These are phyloP conservation scores for Mythimna vitellina DNA, from an alignment of 2,888 invertebrate species.

Conservation along the genomic window DNA sequence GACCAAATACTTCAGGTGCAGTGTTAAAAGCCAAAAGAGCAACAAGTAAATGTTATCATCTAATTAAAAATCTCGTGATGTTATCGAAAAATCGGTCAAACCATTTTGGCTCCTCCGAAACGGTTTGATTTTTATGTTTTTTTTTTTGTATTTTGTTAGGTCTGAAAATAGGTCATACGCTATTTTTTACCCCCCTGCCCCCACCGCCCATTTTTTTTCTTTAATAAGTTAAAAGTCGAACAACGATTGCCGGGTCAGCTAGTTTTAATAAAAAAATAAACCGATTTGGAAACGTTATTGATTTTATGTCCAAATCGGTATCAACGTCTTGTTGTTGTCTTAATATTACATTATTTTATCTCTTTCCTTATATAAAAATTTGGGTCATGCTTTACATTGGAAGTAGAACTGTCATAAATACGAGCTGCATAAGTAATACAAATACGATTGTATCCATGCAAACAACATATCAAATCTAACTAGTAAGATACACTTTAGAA, in stretches of 20 bases:
- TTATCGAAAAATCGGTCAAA: too few species aligned
- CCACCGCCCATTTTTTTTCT: too few species aligned
- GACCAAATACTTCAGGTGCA: slow-evolving; percentile 10
- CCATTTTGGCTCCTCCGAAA: too few species aligned
- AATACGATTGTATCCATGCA: slow-evolving; percentile 39
- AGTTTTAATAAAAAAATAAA: slow-evolving; percentile 10
- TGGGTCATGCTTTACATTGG: slow-evolving; percentile 38
- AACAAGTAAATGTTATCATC: slow-evolving; percentile 19
- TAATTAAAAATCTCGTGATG: too few species aligned
- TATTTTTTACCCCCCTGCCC: too few species aligned
- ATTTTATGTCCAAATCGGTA: slow-evolving; percentile 31
- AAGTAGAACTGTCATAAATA: slow-evolving; percentile 39
- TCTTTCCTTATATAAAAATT: slow-evolving; percentile 40
- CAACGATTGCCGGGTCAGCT: too few species aligned
- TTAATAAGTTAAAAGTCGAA: too few species aligned
- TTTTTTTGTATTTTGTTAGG: too few species aligned
- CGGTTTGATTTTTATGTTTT: too few species aligned
- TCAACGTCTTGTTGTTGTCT: slow-evolving; percentile 12
- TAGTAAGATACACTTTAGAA: slow-evolving; percentile 50
- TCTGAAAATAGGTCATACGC: too few species aligned
- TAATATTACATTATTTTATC: slow-evolving; percentile 24
- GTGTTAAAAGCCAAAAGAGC: slow-evolving; percentile 7
- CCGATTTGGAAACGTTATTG: slow-evolving; percentile 30
- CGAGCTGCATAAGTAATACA: slow-evolving; percentile 38
- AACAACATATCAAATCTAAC: slow-evolving; percentile 54